phyloP scores from a whole-genome alignment of 2,113 vertebrate species.

The Sterrhoptilus dennistouni region DNA sequence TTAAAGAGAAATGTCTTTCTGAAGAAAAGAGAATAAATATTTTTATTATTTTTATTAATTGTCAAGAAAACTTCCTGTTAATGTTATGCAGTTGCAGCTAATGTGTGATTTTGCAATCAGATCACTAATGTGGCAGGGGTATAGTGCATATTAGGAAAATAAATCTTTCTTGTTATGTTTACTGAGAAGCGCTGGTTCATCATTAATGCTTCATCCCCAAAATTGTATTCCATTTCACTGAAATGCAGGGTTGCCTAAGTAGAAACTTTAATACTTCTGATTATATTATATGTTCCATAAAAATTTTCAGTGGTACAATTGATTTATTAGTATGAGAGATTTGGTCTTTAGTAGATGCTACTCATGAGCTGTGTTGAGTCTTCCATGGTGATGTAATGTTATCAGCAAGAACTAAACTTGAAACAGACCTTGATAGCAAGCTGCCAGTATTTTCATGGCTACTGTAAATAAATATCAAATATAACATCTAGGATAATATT shows the following conservation, averaged over 20 bases:
- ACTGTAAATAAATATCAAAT: constrained; percentile 42
- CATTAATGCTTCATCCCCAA: not conserved
- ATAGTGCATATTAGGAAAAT: not conserved
- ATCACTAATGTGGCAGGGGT: not conserved
- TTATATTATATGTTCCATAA: not conserved
- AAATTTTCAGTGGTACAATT: not conserved
- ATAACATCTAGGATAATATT: constrained; percentile 28
- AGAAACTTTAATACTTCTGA: not conserved
- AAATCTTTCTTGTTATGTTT: not conserved
- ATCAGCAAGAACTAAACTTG: constrained; percentile 4
- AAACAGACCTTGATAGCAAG: not conserved
- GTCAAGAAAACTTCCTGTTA: not conserved
- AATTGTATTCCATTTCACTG: not conserved
- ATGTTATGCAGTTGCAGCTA: not conserved
- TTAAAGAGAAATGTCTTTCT: not conserved
- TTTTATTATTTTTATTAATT: not conserved
- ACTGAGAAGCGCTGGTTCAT: not conserved
- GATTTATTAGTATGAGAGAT: not conserved
- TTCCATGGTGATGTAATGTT: not conserved
- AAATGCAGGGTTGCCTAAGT: not conserved
- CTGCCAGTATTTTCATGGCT: constrained; percentile 19
- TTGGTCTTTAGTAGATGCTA: not conserved
- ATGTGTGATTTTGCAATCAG: not conserved
- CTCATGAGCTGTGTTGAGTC: not conserved
- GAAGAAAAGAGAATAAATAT: not conserved